Evolutionary conservation across 2,888 invertebrate species (phyloP).

Genomic region (Sarcophaga caerulescens): DNA sequence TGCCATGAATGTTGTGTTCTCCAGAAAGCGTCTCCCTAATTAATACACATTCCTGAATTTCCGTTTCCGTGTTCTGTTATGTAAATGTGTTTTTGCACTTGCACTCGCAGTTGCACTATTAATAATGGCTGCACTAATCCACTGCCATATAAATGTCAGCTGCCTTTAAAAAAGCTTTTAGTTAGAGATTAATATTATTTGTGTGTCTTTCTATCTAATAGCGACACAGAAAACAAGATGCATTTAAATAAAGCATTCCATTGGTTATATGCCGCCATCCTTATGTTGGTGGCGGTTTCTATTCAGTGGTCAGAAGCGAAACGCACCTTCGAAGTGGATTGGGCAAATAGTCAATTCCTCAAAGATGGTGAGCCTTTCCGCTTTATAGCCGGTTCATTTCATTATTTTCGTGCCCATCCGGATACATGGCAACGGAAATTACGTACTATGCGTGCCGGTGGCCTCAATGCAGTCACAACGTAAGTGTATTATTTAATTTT

Average conservation of each 20-base stretch:
- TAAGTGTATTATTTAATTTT: constrained; percentile 78
- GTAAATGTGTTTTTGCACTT: background rate
- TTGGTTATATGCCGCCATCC: constrained; percentile 33
- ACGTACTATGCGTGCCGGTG: constrained; percentile 89
- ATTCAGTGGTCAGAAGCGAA: constrained; percentile 29
- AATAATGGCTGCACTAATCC: background rate
- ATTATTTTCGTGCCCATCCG: constrained; percentile 92
- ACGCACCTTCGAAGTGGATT: constrained; percentile 83
- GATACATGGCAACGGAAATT: constrained; percentile 90
- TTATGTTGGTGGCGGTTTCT: constrained; percentile 5
- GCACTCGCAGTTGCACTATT: background rate
- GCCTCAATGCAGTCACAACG: constrained; percentile 94
- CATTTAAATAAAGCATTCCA: constrained; percentile 10
- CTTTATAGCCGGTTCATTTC: constrained; percentile 90
- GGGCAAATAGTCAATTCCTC: constrained; percentile 84
- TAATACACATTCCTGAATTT: constrained; percentile 35
- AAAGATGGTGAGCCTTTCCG: constrained; percentile 88
- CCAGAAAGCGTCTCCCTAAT: too few relatives aligned
- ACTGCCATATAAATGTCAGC: constrained; percentile 43
- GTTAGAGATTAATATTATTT: constrained; percentile 25
- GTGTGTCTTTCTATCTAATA: background rate
- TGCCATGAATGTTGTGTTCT: too few relatives aligned
- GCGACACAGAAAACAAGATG: constrained; percentile 25
- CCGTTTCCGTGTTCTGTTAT: constrained; percentile 64
- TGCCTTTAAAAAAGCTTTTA: constrained; percentile 22